phyloP scores from a whole-genome alignment of 2,888 invertebrate species.

The Mythimna albipuncta region DNA sequence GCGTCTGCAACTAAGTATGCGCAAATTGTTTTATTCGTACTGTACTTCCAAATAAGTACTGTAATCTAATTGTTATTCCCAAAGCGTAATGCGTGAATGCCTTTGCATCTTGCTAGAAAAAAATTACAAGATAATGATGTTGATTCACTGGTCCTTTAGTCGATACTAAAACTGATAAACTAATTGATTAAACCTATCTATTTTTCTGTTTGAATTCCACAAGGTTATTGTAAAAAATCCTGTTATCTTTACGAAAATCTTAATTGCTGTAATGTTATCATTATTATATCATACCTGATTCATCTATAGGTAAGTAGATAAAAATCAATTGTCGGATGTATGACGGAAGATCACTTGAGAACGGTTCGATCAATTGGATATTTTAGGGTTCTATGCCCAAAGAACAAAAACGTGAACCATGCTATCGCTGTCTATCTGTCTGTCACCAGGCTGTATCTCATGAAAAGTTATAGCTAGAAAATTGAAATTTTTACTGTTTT shows the following conservation, averaged over 20 bases:
- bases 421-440: too few species aligned
- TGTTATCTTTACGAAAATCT: slow-evolving; percentile 12
- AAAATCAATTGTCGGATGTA: not conserved
- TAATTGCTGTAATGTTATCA: slow-evolving; percentile 23
- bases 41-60: slow-evolving; percentile 51
- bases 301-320: not conserved
- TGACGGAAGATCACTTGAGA: too few species aligned
- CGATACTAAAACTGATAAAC: slow-evolving; percentile 1
- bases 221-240: not conserved
- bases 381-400: too few species aligned
- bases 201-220: not conserved
- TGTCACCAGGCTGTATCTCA: too few species aligned
- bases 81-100: slow-evolving; percentile 33
- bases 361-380: too few species aligned
- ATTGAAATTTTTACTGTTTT: too few species aligned
- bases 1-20: slow-evolving; percentile 40
- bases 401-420: too few species aligned
- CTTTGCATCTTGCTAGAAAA: slow-evolving; percentile 32
- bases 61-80: slow-evolving; percentile 52
- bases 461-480: too few species aligned
- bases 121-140: slow-evolving; percentile 21
- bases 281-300: not conserved
- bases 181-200: slow-evolving; percentile 10
- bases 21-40: slow-evolving; percentile 48
- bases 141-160: not conserved